phyloP scores from a whole-genome alignment of 2,113 vertebrate species.

The Bos indicus region DNA sequence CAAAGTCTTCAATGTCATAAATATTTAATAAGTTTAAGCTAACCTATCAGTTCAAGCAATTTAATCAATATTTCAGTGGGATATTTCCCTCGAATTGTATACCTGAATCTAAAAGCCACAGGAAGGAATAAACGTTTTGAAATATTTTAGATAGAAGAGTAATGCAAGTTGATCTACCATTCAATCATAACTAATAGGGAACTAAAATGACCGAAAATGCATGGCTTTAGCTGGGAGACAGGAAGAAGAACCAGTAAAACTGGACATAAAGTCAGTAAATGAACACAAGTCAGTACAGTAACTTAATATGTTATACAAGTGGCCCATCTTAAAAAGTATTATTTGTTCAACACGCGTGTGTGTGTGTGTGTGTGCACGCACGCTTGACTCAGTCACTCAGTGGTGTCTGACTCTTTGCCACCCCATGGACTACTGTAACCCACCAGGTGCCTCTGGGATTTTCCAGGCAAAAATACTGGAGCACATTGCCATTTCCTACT shows the following conservation, averaged over 20 bases:
- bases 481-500: not conserved
- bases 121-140: not conserved
- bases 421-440: not conserved
- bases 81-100: not conserved
- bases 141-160: not conserved
- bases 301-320: accelerated
- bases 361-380: accelerated
- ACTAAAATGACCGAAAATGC: accelerated
- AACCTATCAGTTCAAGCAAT: accelerated
- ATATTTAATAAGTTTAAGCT: too few relatives aligned
- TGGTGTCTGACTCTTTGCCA: not conserved
- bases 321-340: not conserved
- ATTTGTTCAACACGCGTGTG: not conserved
- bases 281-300: accelerated
- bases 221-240: not conserved
- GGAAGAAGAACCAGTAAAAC: accelerated
- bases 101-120: not conserved
- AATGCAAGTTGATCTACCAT: accelerated
- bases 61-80: accelerated
- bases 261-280: accelerated
- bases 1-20: accelerated
- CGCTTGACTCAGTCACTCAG: not conserved
- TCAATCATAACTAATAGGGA: accelerated
- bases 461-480: not conserved
- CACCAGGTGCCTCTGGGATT: not conserved